phyloP scores from a whole-genome alignment of 2,888 invertebrate species.

The Ectemnius continuus region DNA sequence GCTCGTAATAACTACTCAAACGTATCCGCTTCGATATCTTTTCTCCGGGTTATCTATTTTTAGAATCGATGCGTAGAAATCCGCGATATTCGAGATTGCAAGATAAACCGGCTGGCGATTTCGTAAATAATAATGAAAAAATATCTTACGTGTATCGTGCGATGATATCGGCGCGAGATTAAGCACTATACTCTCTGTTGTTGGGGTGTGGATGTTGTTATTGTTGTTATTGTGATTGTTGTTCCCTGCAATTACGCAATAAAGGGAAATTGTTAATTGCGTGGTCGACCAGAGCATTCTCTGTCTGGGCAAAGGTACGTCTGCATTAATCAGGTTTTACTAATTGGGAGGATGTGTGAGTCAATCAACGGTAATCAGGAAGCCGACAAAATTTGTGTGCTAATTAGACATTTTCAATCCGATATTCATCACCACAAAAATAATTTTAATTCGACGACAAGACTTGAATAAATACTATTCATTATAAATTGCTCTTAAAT shows the following conservation, averaged over 20 bases:
- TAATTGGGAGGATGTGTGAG: too few species aligned
- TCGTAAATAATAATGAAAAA: background rate
- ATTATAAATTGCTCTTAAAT: too few species aligned
- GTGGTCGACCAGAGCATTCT: too few species aligned
- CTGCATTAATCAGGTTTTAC: too few species aligned
- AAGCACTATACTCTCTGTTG: conserved; percentile 81
- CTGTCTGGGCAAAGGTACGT: too few species aligned
- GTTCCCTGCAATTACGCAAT: conserved; percentile 57
- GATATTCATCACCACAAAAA: too few species aligned
- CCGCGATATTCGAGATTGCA: too few species aligned
- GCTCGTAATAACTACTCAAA: background rate
- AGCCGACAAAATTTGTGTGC: too few species aligned
- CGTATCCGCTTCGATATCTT: background rate
- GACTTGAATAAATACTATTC: too few species aligned
- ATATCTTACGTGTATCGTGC: conserved; percentile 70
- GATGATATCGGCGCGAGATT: conserved; percentile 84
- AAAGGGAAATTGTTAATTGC: background rate
- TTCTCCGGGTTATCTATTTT: background rate
- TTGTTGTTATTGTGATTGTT: conserved; percentile 70
- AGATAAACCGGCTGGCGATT: background rate
- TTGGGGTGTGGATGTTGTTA: conserved; percentile 70
- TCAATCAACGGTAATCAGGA: too few species aligned
- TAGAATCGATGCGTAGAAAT: background rate
- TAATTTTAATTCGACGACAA: too few species aligned
- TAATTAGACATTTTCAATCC: too few species aligned